Evolutionary conservation across 2,113 vertebrate species (phyloP), one percentile per base, ranked within the genome.

Genomic region (Garra rufa): DNA sequence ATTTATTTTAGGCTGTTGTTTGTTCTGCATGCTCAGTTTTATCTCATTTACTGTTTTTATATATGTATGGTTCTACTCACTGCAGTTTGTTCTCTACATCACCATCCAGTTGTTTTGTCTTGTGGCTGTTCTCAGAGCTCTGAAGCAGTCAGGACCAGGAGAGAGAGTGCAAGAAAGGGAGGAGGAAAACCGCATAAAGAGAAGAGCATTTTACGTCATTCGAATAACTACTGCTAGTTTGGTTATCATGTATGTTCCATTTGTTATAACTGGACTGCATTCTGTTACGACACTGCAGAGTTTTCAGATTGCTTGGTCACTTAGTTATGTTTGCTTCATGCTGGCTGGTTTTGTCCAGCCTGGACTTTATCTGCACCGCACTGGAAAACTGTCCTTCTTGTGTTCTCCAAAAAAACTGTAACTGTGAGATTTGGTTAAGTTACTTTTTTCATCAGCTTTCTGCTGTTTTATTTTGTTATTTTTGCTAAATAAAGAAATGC

Each of bases 301-400:
- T 14, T 13, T 78, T 9, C 52, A 59, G 34, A 9, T 9, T 3
- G 24, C 59, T 52, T 78, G 76, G 76, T 24, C 76, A 6, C 9
- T 61, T 43, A 24, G 76, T 43, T 78, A 57, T 4, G 43, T 78
- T 43, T 26, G 55, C 43, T 78, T 78, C 9, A 17, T 78, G 38
- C 52, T 78, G 3, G 55, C 76, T 61, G 55, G 76, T 61, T 78
- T 78, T 78, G 76, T 78, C 13, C 55, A 78, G 52, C 76, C 76
- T 26, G 34, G 19, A 24, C 21, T 78, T 15, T 78, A 43, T 78
- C 55, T 78, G 50, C 55, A 78, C 3, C 76, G 21, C 4, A 78
- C 19, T 24, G 17, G 28, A 52, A 76, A 76, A 76, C 26, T 55
- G 11, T 19, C 17, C 17, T 52, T 19, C 13, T 15, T 52, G 6